phyloP scores from a whole-genome alignment of 2,888 invertebrate genomes.

The Apamea anceps region DNA sequence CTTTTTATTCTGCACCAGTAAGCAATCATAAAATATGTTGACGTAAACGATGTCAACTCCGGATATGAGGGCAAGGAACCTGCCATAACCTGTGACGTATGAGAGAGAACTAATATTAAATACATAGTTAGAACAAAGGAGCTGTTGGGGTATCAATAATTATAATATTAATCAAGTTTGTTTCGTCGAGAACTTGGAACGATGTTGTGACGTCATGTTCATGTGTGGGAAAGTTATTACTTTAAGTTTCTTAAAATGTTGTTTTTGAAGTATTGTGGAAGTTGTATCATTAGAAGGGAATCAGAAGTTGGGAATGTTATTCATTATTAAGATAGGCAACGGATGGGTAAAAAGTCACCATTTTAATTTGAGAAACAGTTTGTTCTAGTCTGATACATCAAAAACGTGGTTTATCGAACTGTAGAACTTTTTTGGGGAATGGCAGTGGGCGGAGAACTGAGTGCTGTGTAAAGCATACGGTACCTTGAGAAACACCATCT shows the following conservation, averaged over 20 bases:
- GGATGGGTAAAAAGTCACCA: neutral
- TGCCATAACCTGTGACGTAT: constrained; percentile 14
- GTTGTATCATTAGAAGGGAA: neutral
- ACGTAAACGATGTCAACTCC: neutral
- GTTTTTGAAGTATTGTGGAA: neutral
- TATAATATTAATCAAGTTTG: constrained; percentile 43
- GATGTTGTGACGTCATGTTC: constrained; percentile 3
- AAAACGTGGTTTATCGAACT: neutral
- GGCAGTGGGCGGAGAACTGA: neutral
- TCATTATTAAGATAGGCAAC: neutral
- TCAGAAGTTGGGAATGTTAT: neutral
- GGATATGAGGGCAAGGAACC: neutral
- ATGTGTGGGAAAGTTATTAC: neutral
- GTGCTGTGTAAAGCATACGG: neutral
- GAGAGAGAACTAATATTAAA: constrained; percentile 26
- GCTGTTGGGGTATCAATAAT: constrained; percentile 33
- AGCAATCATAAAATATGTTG: neutral
- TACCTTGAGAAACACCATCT: too few relatives aligned
- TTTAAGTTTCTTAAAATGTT: constrained; percentile 6
- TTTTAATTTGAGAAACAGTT: neutral
- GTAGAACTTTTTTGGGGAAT: neutral
- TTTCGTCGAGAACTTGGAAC: neutral
- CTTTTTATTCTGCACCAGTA: neutral
- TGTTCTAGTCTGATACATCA: neutral
- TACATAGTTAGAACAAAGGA: constrained; percentile 34